phyloP scores from a whole-genome alignment of 2,888 invertebrate genomes.

The Carpatolechia fugitivella region DNA sequence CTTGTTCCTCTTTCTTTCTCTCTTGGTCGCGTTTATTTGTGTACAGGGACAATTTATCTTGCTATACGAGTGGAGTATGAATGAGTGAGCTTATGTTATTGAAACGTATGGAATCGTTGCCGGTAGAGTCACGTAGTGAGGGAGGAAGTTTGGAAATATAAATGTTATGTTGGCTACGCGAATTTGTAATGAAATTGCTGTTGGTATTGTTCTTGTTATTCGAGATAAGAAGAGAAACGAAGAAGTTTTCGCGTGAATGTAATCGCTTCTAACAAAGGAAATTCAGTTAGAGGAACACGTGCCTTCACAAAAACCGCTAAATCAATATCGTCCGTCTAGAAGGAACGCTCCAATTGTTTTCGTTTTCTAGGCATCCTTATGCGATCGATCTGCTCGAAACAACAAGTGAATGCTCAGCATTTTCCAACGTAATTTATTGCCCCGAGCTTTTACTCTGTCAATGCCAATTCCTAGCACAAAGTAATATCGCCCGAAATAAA shows the following conservation, averaged over 20 bases:
- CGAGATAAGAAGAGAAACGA: not conserved
- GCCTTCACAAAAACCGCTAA: not conserved
- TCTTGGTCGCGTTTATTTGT: slow-evolving; percentile 66
- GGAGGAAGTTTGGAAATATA: slow-evolving; percentile 17
- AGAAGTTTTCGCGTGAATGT: not conserved
- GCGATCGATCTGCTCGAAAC: slow-evolving; percentile 2
- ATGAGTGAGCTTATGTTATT: slow-evolving; percentile 66
- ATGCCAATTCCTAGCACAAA: slow-evolving; percentile 31
- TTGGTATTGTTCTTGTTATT: not conserved
- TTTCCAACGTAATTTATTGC: slow-evolving; percentile 15
- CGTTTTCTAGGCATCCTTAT: slow-evolving; percentile 10
- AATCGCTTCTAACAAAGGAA: not conserved
- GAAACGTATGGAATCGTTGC: slow-evolving; percentile 50
- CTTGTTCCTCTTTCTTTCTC: slow-evolving; percentile 56
- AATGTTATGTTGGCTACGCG: slow-evolving; percentile 11
- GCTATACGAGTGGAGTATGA: slow-evolving; percentile 65
- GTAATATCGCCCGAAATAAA: slow-evolving; percentile 29
- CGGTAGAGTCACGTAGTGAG: slow-evolving; percentile 26
- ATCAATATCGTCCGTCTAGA: not conserved
- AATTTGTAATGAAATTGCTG: slow-evolving; percentile 12
- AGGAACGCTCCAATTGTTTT: slow-evolving; percentile 4
- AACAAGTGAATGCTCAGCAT: slow-evolving; percentile 16
- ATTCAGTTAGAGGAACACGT: not conserved
- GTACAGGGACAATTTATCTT: slow-evolving; percentile 72
- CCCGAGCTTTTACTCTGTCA: slow-evolving; percentile 25